Evolutionary conservation across 2,888 invertebrate species (phyloP).

Genomic region (Microctonus hyperodae): DNA sequence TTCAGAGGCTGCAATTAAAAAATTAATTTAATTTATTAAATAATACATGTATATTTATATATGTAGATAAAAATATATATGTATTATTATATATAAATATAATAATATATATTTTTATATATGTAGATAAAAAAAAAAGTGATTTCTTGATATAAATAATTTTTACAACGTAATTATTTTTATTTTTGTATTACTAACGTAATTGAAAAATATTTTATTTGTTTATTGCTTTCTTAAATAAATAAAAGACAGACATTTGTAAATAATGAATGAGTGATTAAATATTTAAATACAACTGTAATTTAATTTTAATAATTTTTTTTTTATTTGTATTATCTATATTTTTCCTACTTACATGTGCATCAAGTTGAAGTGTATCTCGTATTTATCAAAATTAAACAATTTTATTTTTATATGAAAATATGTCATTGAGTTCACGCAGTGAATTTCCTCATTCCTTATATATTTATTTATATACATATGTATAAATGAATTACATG

Average conservation of each 20-base stretch:
- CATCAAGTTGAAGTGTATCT: not conserved
- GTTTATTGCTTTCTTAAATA: too few relatives aligned
- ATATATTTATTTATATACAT: too few relatives aligned
- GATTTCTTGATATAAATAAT: not conserved
- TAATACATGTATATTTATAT: too few relatives aligned
- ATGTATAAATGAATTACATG: not conserved
- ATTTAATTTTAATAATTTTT: not conserved
- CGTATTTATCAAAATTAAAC: not conserved
- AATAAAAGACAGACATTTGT: not conserved
- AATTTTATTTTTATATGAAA: not conserved
- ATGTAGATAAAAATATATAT: too few relatives aligned
- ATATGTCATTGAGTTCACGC: slow-evolving; percentile 1
- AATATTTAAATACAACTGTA: not conserved
- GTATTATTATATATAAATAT: too few relatives aligned
- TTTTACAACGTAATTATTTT: not conserved
- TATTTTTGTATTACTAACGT: too few relatives aligned
- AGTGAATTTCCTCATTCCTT: not conserved
- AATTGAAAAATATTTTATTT: too few relatives aligned
- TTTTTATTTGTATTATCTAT: not conserved
- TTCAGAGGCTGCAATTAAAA: too few relatives aligned
- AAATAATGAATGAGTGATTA: not conserved
- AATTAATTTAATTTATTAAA: too few relatives aligned
- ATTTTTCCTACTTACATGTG: not conserved
- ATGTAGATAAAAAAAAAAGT: not conserved
- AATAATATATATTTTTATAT: too few relatives aligned